phyloP scores from a whole-genome alignment of 2,888 invertebrate species.

The Apantesis nais region DNA sequence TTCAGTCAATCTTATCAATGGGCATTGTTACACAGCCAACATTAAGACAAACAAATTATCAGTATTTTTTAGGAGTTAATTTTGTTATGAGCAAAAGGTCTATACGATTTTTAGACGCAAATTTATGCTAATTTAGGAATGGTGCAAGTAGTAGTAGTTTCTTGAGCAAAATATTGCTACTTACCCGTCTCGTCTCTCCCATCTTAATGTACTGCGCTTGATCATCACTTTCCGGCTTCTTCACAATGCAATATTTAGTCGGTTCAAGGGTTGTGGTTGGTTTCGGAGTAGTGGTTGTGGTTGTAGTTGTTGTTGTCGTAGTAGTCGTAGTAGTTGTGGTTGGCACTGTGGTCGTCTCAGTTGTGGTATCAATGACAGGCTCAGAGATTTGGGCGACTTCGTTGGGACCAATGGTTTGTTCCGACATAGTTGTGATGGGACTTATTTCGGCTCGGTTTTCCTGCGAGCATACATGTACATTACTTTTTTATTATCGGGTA shows the following conservation, averaged over 20 bases:
- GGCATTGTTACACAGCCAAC: too few species aligned
- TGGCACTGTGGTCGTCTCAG: conserved; percentile 64
- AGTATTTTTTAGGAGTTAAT: too few species aligned
- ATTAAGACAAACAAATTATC: too few species aligned
- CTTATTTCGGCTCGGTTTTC: conserved; percentile 70
- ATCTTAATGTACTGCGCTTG: conserved; percentile 91
- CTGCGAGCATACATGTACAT: conserved; percentile 49
- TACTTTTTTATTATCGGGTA: neutral
- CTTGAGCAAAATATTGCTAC: conserved; percentile 43
- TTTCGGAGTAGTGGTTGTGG: conserved; percentile 80
- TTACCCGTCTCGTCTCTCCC: conserved; percentile 94
- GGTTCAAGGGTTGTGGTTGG: conserved; percentile 87
- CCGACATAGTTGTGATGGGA: conserved; percentile 78
- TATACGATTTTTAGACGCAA: too few species aligned
- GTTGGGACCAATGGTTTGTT: conserved; percentile 74
- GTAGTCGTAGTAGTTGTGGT: conserved; percentile 63
- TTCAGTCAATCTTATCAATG: too few species aligned
- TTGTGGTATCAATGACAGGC: conserved; percentile 70
- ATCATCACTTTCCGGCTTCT: conserved; percentile 92
- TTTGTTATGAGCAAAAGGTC: too few species aligned
- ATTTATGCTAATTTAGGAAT: neutral
- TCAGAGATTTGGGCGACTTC: conserved; percentile 78
- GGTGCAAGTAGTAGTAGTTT: neutral
- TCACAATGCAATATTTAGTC: conserved; percentile 91
- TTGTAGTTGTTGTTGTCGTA: conserved; percentile 70